phyloP scores from a whole-genome alignment of 2,113 vertebrate genomes.

The Cranoglanis bouderius region DNA sequence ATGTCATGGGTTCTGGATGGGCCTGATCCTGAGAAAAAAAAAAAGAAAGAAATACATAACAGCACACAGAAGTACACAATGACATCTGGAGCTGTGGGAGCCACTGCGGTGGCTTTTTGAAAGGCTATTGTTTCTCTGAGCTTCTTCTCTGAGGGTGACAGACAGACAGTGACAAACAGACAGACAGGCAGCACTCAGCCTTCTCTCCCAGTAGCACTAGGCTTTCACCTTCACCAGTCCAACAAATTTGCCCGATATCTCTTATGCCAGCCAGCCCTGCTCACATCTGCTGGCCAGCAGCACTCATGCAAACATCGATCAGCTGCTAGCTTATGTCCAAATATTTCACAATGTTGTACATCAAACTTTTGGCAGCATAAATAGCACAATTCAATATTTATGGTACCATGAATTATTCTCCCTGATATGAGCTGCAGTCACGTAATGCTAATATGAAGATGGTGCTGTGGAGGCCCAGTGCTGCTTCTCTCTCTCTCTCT shows the following conservation, averaged over 20 bases:
- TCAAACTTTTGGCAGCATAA: constrained; percentile 69
- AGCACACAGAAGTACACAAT: background rate
- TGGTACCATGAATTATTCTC: constrained; percentile 76
- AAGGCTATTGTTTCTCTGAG: constrained; percentile 27
- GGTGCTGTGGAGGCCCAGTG: constrained; percentile 25
- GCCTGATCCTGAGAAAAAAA: background rate
- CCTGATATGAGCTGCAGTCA: constrained; percentile 78
- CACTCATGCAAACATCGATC: constrained; percentile 69
- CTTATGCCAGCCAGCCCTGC: constrained; percentile 51
- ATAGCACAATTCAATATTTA: constrained; percentile 76
- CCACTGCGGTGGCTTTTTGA: background rate
- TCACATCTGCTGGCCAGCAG: constrained; percentile 72
- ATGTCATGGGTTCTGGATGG: background rate
- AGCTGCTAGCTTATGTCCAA: constrained; percentile 71
- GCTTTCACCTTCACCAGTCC: constrained; percentile 33
- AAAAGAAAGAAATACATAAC: background rate
- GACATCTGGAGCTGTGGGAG: background rate
- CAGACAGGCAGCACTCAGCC: constrained; percentile 23
- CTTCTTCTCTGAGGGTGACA: constrained; percentile 4
- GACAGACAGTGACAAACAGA: constrained; percentile 26
- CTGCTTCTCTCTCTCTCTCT: constrained; percentile 16
- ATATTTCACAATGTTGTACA: constrained; percentile 76
- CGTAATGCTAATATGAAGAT: constrained; percentile 72
- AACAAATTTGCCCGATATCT: constrained; percentile 60
- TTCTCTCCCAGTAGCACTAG: background rate